phyloP scores from a whole-genome alignment of 2,113 vertebrate species.

The Nerophis ophidion region DNA sequence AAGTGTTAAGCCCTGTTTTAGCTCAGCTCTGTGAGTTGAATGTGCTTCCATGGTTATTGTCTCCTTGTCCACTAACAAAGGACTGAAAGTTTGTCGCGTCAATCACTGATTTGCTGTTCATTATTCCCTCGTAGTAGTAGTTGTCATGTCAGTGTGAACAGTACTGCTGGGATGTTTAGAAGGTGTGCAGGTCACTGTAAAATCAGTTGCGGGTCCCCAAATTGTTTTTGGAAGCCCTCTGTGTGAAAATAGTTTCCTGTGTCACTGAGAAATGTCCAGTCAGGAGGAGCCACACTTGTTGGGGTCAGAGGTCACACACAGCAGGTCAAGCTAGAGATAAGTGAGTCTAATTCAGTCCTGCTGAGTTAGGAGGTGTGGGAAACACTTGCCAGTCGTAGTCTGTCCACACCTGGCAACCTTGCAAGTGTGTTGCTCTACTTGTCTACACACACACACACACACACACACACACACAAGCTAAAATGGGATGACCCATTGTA shows the following conservation, averaged over 20 bases:
- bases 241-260: background rate
- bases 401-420: slow-evolving; percentile 54
- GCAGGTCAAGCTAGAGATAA: slow-evolving; percentile 45
- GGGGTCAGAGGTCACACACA: background rate
- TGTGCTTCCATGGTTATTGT: no score
- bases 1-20: no score
- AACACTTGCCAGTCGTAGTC: slow-evolving; percentile 69
- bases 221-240: background rate
- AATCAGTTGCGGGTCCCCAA: no score
- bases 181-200: no score
- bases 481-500: background rate
- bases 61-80: no score
- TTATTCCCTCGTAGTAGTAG: no score
- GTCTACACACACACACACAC: slow-evolving; percentile 22
- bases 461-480: background rate
- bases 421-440: slow-evolving; percentile 26
- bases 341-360: slow-evolving; percentile 58
- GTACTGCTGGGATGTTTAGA: no score
- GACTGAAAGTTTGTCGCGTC: no score
- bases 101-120: no score
- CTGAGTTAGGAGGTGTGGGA: slow-evolving; percentile 57
- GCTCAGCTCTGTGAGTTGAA: no score
- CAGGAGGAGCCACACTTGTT: background rate
- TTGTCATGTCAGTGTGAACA: no score
- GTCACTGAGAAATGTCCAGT: background rate